A percentile compares a stretch with the other conserved stretches of the same genome.
These are phyloP conservation scores for Pseudomyrmex concolor DNA, from an alignment of 1,140 invertebrate genomes.

Conservation along the genomic window DNA sequence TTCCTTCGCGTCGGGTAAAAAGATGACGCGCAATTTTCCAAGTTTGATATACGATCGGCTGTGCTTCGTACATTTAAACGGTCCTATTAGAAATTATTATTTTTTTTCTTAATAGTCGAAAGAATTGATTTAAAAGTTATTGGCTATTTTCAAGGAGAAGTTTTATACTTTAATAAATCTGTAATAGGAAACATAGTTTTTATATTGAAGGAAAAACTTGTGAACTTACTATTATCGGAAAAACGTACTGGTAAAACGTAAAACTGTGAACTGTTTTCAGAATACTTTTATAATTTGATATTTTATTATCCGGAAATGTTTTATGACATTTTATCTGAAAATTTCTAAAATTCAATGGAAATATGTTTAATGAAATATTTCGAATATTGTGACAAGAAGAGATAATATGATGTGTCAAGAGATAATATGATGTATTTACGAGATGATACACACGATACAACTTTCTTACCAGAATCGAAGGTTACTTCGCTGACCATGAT, in stretches of 20 bases:
- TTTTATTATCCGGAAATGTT: no score
- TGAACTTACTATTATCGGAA: no score
- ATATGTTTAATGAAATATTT: not conserved
- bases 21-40: slow-evolving; percentile 30
- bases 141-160: not conserved
- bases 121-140: not conserved
- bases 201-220: not conserved
- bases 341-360: not conserved
- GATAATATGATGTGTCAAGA: not conserved
- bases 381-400: not conserved
- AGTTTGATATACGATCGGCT: not conserved
- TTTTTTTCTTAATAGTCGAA: not conserved
- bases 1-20: slow-evolving; percentile 7
- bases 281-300: no score
- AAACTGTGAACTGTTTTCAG: no score
- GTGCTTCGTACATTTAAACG: slow-evolving; percentile 14
- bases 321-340: no score
- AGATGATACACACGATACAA: not conserved
- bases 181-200: not conserved
- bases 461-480: slow-evolving; percentile 90
- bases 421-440: slow-evolving; percentile 14
- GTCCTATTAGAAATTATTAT: slow-evolving; percentile 33
- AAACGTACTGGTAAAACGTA: no score
- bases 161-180: not conserved
- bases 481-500: slow-evolving; percentile 95